These are phyloP conservation scores for Monodelphis domestica DNA, from an alignment of 2,797 vertebrate species.

Conservation along the genomic window DNA sequence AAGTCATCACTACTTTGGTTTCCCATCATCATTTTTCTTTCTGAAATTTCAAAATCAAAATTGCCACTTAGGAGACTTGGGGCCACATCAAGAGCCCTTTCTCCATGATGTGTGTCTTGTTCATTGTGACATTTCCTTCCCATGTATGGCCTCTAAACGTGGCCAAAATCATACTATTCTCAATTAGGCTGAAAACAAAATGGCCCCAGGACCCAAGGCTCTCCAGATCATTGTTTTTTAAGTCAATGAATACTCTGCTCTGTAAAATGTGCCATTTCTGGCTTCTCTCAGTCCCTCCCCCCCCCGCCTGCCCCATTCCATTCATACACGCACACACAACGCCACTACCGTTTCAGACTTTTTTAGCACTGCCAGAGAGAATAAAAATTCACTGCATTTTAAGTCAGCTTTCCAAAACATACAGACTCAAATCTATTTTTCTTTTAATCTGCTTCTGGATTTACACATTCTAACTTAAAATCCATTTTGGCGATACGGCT, in stretches of 20 bases:
- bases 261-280: background rate
- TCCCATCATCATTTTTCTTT: constrained; percentile 68
- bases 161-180: constrained; percentile 33
- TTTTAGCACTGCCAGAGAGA: background rate
- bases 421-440: background rate
- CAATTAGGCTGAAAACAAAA: constrained; percentile 56
- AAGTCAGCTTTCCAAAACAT: constrained; percentile 31
- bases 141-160: constrained; percentile 70
- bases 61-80: constrained; percentile 32
- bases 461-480: constrained; percentile 56
- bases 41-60: constrained; percentile 72
- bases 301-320: background rate
- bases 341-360: background rate
- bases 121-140: constrained; percentile 60
- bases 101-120: constrained; percentile 44
- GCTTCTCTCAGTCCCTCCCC: background rate
- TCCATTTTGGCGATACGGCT: constrained; percentile 4
- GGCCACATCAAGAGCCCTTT: constrained; percentile 41
- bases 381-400: constrained; percentile 11
- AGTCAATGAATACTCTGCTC: background rate
- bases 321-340: background rate
- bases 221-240: constrained; percentile 22
- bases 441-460: constrained; percentile 19
- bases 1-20: constrained; percentile 44
- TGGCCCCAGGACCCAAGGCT: constrained; percentile 36